A percentile compares a stretch with the other conserved stretches of the same genome.
Evolutionary conservation across 2,113 vertebrate species (phyloP).

Genomic region (Chascanopsetta lugubris): DNA sequence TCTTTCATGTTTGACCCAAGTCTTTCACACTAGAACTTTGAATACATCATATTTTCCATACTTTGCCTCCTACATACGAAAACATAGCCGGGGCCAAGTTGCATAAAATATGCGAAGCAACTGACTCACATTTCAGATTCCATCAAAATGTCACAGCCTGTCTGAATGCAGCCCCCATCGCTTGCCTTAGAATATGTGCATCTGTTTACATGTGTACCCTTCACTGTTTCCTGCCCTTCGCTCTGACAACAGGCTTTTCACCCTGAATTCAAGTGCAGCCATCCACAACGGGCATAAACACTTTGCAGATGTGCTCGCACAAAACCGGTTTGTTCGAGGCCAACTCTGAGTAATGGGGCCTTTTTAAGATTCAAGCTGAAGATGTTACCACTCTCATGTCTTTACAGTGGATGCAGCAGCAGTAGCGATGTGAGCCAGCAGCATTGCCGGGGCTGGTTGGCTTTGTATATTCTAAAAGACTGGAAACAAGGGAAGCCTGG

Average conservation of each 20-base stretch:
- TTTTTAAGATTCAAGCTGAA: neutral
- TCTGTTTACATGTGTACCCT: neutral
- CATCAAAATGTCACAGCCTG: neutral
- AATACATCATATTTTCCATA: too few relatives aligned
- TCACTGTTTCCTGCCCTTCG: neutral
- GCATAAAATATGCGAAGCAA: neutral
- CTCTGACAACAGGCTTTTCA: neutral
- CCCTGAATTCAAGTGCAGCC: neutral
- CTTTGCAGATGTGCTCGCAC: neutral
- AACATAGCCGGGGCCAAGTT: too few relatives aligned
- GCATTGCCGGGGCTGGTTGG: neutral
- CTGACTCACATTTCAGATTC: neutral
- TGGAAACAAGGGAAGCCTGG: neutral
- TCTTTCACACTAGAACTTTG: too few relatives aligned
- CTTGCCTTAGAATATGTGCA: neutral
- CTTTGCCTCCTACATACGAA: too few relatives aligned
- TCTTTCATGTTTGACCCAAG: too few relatives aligned
- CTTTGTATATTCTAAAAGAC: conserved; percentile 4
- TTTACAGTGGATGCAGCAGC: neutral
- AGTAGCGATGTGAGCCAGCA: conserved; percentile 10
- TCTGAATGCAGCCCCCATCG: neutral
- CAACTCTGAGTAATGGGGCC: conserved; percentile 6
- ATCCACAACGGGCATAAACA: neutral
- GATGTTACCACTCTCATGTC: neutral
- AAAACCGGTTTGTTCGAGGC: neutral